Evolutionary conservation across 2,797 vertebrate species (phyloP), one percentile per base, ranked within the genome.

Genomic region (Rhynchonycteris naso): DNA sequence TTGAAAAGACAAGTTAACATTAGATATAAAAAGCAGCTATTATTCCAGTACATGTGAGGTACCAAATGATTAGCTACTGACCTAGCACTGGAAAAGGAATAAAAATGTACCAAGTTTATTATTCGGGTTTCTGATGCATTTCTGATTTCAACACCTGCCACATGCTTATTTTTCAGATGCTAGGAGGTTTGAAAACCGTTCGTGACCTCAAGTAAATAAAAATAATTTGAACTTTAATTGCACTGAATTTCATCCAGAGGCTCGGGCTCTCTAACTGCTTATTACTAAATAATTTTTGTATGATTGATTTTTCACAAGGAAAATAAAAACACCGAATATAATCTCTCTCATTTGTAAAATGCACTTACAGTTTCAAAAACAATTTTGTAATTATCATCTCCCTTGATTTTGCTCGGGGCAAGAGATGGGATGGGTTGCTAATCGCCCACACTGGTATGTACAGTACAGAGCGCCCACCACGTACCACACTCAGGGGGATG

Each of bases 401-500:
- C 4, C 12, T 63, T 28, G 7, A 14, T 33, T 80, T 91, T 81
- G 58, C 65, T 88, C 2, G 7, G 43, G 26, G 54, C n/a, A 56
- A 35, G 26, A 93, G 68, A 14, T 30, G 13, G 28, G 28, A 33
- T 4, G 3, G 21, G 19, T 1, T 2, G 12, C 21, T 54, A 2
- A 10, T 21, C 47, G 22, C 13, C 85, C 38, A 30, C 15, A 7
- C 1, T 0, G 35, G 22, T 58, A 0, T 69, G 79, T 50, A 33
- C 8, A 4, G 79, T 50, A 33, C 8, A 4, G 47, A 94, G 24
- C 43, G 7, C 79, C 79, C 54, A 5, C 43, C 35, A 3, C 5
- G 12, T 16, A 8, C 61, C 28, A 2, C 5, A 9, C 4, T 0
- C 50, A 3, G 7, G 16, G 24, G 14, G 43, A 19, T 0, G 12